Evolutionary conservation across 2,113 vertebrate species (phyloP).

Genomic region (Cebus imitator): DNA sequence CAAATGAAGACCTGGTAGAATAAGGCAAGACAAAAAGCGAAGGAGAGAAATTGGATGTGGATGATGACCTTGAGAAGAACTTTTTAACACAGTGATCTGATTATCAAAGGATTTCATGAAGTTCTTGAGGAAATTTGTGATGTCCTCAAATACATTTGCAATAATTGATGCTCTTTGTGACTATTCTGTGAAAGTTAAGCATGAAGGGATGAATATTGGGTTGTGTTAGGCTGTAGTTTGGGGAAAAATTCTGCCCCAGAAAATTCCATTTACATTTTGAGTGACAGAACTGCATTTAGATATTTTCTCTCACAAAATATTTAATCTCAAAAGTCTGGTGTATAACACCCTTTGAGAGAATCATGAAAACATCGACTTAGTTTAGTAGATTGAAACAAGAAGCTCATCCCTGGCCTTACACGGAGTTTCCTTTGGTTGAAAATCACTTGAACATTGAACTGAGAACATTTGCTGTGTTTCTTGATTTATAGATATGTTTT

Average conservation of each 20-base stretch:
- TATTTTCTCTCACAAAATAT: background rate
- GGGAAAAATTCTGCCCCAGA: background rate
- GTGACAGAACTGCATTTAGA: background rate
- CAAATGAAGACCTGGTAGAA: background rate
- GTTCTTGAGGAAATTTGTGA: background rate
- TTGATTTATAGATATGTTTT: conserved; percentile 64
- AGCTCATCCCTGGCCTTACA: background rate
- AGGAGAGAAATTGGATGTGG: background rate
- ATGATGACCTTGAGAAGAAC: background rate
- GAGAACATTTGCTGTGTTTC: conserved; percentile 37
- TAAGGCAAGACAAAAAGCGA: background rate
- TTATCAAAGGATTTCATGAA: background rate
- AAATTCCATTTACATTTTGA: background rate
- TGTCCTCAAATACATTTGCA: background rate
- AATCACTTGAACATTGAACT: conserved; percentile 39
- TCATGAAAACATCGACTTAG: background rate
- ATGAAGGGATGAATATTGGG: background rate
- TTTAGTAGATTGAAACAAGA: background rate
- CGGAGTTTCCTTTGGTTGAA: conserved; percentile 29
- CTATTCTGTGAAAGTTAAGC: background rate
- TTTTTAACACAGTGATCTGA: background rate
- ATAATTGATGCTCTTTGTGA: background rate
- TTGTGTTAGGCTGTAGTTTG: background rate
- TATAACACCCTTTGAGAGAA: background rate
- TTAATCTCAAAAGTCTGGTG: conserved; percentile 22